These are phyloP conservation scores for Rhynchonycteris naso DNA, from an alignment of 2,797 vertebrate genomes.

Conservation along the genomic window DNA sequence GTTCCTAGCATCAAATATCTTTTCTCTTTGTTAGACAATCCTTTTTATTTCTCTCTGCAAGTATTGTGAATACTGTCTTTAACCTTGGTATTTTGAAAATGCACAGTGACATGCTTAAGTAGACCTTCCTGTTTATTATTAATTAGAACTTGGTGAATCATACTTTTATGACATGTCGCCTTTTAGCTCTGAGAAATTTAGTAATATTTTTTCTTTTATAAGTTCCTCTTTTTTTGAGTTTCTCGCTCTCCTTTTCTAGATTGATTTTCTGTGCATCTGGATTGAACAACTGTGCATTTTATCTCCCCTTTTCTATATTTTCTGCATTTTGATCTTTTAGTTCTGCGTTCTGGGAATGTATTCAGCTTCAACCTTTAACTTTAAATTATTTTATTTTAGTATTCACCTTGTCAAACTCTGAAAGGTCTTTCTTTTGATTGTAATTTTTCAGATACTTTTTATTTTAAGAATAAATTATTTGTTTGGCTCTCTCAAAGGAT, in stretches of 20 bases:
- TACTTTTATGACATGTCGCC: neutral
- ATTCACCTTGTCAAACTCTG: conserved; percentile 7
- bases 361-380: neutral
- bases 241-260: neutral
- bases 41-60: conserved; percentile 9
- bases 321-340: conserved; percentile 17
- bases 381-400: conserved; percentile 18
- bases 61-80: conserved; percentile 17
- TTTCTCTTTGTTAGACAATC: neutral
- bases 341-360: neutral
- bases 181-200: neutral
- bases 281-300: neutral
- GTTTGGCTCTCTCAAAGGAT: neutral
- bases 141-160: neutral
- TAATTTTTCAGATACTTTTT: neutral
- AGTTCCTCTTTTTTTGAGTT: neutral
- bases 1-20: neutral
- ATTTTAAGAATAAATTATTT: neutral
- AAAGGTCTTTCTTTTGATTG: neutral
- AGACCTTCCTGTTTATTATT: neutral
- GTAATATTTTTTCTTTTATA: neutral
- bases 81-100: conserved; percentile 31
- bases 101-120: neutral
- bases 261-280: neutral
- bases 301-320: neutral